Conservation (phyloP, 2,888 invertebrate species). For the Ypsolopha scabrella region DNA sequence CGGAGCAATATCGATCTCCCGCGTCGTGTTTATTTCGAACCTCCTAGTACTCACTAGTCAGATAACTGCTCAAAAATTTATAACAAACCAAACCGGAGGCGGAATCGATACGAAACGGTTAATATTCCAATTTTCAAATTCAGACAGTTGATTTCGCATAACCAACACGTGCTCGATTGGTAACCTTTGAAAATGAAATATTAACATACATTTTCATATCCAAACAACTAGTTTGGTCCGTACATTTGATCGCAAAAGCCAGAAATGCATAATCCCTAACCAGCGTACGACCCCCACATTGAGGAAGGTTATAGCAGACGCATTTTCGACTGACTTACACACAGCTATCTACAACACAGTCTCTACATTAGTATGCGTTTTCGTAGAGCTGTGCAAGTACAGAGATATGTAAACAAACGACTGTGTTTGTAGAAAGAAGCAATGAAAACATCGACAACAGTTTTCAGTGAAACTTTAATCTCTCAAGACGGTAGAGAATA, state of each 20-base stretch:
- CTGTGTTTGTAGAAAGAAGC: background rate
- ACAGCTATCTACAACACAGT: background rate
- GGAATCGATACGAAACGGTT: constrained; percentile 17
- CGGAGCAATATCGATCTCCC: constrained; percentile 40
- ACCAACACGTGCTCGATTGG: constrained; percentile 13
- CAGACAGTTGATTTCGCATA: background rate
- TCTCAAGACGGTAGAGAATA: background rate
- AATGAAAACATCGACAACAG: background rate
- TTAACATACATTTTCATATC: constrained; percentile 20
- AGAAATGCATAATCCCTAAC: constrained; percentile 55
- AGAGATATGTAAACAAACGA: background rate
- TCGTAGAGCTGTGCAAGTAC: background rate
- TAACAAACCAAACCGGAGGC: constrained; percentile 29
- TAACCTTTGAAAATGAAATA: constrained; percentile 39
- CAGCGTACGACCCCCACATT: constrained; percentile 58
- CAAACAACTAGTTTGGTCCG: no score
- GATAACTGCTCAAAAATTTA: constrained; percentile 50
- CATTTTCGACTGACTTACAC: constrained; percentile 21
- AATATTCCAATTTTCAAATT: background rate
- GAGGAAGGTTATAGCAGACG: constrained; percentile 53
- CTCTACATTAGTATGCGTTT: background rate
- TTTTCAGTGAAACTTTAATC: background rate
- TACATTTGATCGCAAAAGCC: no score
- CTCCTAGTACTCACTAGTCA: constrained; percentile 17
- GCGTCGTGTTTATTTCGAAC: constrained; percentile 41